Evolutionary conservation across 2,113 vertebrate species (phyloP), one percentile per base, ranked within the genome.

Genomic region (Notothenia rossii): DNA sequence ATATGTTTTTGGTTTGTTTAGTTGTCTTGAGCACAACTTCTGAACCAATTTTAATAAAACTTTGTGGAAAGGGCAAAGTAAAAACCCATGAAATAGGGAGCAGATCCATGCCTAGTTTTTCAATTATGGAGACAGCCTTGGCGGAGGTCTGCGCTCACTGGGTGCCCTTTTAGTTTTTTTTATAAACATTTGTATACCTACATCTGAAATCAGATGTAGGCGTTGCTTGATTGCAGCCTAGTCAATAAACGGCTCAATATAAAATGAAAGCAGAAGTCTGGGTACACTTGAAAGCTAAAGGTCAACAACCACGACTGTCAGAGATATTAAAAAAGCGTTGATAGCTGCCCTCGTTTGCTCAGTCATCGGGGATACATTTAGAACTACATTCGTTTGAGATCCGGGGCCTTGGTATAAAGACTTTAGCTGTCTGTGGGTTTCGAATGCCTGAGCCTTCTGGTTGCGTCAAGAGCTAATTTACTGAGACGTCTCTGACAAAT

Each of bases 291-390:
- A 73, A 50, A 62, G 18, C 10, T 45, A 53, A 82, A 75, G 20
- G 43, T 43, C 56, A 79, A 53, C 25, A 71, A 68, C 68, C 49
- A 22, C 13, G 15, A 79, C 22, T 36, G 25, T 4, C n/a, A 22
- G 2, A 25, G 50, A 45, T 66, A 45, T 43, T 58, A 29, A 20
- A 33, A 67, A 74, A 17, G n/a, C 58, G 48, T 53, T 20, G 20
- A 22, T 49, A 22, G 25, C 12, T 10, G 48, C n/a, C 36, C 22
- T 59, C 1, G 0, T 10, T 18, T 11, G 9, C 55, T 77, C 17
- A 33, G 22, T 14, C 13, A 67, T 69, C 1, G 10, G 49, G 20
- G 56, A 14, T 65, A 50, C 0, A 14, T 54, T 53, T 72, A 4
- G 61, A 78, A 12, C 3, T 18, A 33, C 15, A 33, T 77, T 0